A percentile compares a stretch with the other conserved stretches of the same genome.
Conservation (phyloP, 2,888 invertebrate genomes). For the Plebejus anna region DNA sequence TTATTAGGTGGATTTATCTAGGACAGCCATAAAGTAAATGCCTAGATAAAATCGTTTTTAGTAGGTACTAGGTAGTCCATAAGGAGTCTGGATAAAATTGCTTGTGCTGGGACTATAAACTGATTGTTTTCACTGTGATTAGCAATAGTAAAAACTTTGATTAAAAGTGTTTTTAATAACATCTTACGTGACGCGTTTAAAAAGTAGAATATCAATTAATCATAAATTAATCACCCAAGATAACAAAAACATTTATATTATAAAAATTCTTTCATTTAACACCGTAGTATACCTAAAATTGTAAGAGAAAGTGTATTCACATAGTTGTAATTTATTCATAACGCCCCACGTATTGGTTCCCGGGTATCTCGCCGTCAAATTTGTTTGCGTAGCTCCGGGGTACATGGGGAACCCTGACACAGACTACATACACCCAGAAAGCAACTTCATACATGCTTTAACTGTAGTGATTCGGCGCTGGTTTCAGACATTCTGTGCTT, state of each 20-base stretch:
- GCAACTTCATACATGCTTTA: not conserved
- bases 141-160: too few species aligned
- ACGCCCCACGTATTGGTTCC: constrained; percentile 24
- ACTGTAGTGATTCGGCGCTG: not conserved
- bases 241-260: not conserved
- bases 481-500: too few species aligned
- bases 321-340: constrained; percentile 30
- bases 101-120: not conserved
- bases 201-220: not conserved
- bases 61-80: not conserved
- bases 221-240: not conserved
- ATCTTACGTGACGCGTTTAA: too few species aligned
- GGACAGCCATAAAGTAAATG: not conserved
- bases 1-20: constrained; percentile 12
- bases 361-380: constrained; percentile 29
- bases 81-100: not conserved
- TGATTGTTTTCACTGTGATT: not conserved
- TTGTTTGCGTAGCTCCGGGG: constrained; percentile 28
- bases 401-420: not conserved
- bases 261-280: not conserved
- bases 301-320: constrained; percentile 5
- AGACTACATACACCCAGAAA: not conserved
- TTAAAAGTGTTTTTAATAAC: too few species aligned
- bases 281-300: not conserved
- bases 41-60: not conserved